Evolutionary conservation across 92 coral and sea anemone genomes (phyloP), one percentile per base, ranked within the genome.

Genomic region (Zoanthus sansibaricus): DNA sequence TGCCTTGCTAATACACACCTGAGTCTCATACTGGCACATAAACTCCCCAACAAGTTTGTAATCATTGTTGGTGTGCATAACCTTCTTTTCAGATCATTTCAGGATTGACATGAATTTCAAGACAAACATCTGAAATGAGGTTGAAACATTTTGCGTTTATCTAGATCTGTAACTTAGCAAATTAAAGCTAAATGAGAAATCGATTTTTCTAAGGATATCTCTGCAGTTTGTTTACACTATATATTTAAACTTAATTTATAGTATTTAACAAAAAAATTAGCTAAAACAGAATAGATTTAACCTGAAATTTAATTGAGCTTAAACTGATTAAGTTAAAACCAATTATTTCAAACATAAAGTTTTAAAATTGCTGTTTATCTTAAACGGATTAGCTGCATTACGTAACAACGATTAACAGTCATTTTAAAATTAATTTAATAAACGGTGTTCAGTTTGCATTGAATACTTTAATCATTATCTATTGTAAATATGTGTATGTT

Each of bases 31-130:
- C n/a, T n/a, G n/a, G n/a, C n/a, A n/a, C n/a, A n/a, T n/a, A n/a
- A n/a, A n/a, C n/a, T n/a, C n/a, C n/a, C n/a, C n/a, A n/a, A n/a
- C n/a, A n/a, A n/a, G n/a, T n/a, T n/a, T n/a, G n/a, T n/a, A n/a
- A n/a, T n/a, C n/a, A n/a, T n/a, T n/a, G n/a, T n/a, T n/a, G n/a
- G n/a, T n/a, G n/a, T n/a, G n/a, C n/a, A 72, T 83, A 82, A 83
- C 91, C 89, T 91, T 82, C 91, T 86, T 91, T 91, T 76, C 94
- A 91, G 94, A 91, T 80, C 85, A 83, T 68, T 74, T 83, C 86
- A 91, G 78, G 91, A 91, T 49, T 89, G 21, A 82, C 87, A 76
- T 48, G 77, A 86, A 90, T 87, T 72, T 86, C 75, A 86, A 85
- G 73, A 69, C 44, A 88, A 73, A 78, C 87, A 42, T 86, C 86